These are phyloP conservation scores for Phoeniculus purpureus DNA, from an alignment of 2,797 vertebrate species.

Conservation along the genomic window DNA sequence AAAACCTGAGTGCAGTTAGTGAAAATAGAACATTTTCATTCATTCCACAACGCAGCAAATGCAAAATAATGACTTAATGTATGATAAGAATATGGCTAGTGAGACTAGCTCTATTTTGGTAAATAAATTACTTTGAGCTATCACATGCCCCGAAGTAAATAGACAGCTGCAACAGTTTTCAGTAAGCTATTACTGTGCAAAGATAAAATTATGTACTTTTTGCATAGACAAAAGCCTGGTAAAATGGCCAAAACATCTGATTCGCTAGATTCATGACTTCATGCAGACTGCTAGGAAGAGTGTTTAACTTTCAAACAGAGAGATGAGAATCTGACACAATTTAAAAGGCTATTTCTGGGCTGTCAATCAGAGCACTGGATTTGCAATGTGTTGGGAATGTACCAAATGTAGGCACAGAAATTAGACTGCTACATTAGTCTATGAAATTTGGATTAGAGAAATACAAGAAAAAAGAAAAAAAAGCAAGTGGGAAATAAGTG, in stretches of 20 bases:
- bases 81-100: slow-evolving; percentile 14
- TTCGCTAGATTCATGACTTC: slow-evolving; percentile 31
- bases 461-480: neutral
- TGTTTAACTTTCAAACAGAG: slow-evolving; percentile 63
- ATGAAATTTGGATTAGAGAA: slow-evolving; percentile 45
- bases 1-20: neutral
- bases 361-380: slow-evolving; percentile 75
- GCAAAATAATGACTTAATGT: slow-evolving; percentile 50
- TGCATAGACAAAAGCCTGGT: slow-evolving; percentile 52
- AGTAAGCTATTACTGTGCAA: slow-evolving; percentile 51
- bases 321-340: slow-evolving; percentile 73
- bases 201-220: slow-evolving; percentile 57
- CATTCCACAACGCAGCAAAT: neutral
- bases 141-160: slow-evolving; percentile 44
- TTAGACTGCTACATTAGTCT: slow-evolving; percentile 41
- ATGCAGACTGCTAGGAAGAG: slow-evolving; percentile 38
- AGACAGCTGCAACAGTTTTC: slow-evolving; percentile 40
- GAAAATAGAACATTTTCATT: slow-evolving; percentile 46
- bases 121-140: slow-evolving; percentile 63
- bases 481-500: slow-evolving; percentile 27
- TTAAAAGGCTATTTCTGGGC: slow-evolving; percentile 70
- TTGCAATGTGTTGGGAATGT: slow-evolving; percentile 58
- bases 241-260: slow-evolving; percentile 8
- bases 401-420: slow-evolving; percentile 54
- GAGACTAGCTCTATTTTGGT: slow-evolving; percentile 35